These are phyloP conservation scores for Chirona hameri DNA, from an alignment of 2,888 invertebrate genomes.

Conservation along the genomic window DNA sequence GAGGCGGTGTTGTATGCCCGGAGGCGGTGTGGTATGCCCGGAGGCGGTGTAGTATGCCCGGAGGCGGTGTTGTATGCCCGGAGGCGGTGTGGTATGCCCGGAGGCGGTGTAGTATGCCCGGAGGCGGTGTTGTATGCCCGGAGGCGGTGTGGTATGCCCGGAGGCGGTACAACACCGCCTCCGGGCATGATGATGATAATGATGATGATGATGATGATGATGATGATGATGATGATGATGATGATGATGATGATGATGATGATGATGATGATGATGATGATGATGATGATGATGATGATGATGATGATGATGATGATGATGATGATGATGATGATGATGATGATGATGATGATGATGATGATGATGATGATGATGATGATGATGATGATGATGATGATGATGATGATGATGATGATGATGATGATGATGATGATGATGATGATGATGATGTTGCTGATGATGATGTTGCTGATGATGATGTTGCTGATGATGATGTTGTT, in stretches of 20 bases:
- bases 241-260: constrained; percentile 22
- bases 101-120: too few species aligned
- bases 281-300: neutral
- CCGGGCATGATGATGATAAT: constrained; percentile 1
- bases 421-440: constrained; percentile 22
- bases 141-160: too few species aligned
- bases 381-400: neutral
- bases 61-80: too few species aligned
- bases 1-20: too few species aligned
- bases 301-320: neutral
- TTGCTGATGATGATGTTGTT: too few species aligned
- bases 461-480: too few species aligned
- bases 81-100: too few species aligned
- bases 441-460: too few species aligned
- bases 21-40: too few species aligned
- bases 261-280: constrained; percentile 5
- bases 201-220: constrained; percentile 22
- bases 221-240: constrained; percentile 22
- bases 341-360: neutral
- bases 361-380: neutral
- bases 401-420: constrained; percentile 22
- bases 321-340: neutral
- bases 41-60: too few species aligned
- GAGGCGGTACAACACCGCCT: too few species aligned
- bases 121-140: too few species aligned